Evolutionary conservation across 1,140 invertebrate species (phyloP).

Genomic region (Frieseomelitta varia): DNA sequence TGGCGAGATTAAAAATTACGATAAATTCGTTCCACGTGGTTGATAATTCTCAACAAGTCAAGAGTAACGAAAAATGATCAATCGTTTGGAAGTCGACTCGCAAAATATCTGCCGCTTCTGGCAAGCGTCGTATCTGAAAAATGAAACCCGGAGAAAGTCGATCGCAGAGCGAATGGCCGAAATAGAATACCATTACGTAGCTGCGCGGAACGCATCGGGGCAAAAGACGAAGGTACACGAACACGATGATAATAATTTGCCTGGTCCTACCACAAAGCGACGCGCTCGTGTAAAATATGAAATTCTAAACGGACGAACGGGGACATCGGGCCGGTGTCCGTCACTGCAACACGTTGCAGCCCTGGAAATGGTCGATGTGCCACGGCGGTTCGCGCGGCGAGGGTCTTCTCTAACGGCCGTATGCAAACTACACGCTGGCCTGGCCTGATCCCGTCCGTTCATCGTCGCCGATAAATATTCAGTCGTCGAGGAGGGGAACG

Average conservation of each 20-base stretch:
- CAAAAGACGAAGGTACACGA: constrained; percentile 6
- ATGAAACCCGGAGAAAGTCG: not conserved
- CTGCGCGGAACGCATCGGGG: not conserved
- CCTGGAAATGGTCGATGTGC: constrained; percentile 17
- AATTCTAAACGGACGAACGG: constrained; percentile 37
- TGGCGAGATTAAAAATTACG: too few species aligned
- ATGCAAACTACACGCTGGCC: constrained; percentile 34
- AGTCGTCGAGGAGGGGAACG: constrained; percentile 10
- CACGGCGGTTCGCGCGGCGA: not conserved
- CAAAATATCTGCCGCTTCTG: not conserved
- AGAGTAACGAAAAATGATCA: too few species aligned
- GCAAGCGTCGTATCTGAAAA: too few species aligned
- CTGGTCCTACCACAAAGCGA: not conserved
- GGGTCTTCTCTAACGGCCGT: not conserved
- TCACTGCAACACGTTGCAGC: constrained; percentile 44
- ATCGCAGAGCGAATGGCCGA: not conserved
- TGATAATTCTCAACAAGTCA: too few species aligned
- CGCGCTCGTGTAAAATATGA: constrained; percentile 46
- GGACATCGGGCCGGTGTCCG: constrained; percentile 11
- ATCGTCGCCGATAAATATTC: constrained; percentile 53
- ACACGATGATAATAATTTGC: constrained; percentile 18
- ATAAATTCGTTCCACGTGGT: too few species aligned
- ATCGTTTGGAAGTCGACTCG: not conserved
- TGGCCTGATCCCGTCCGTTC: constrained; percentile 9
- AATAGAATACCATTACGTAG: not conserved